Conservation (phyloP, 2,797 vertebrate genomes). For the Tangara arthus region DNA sequence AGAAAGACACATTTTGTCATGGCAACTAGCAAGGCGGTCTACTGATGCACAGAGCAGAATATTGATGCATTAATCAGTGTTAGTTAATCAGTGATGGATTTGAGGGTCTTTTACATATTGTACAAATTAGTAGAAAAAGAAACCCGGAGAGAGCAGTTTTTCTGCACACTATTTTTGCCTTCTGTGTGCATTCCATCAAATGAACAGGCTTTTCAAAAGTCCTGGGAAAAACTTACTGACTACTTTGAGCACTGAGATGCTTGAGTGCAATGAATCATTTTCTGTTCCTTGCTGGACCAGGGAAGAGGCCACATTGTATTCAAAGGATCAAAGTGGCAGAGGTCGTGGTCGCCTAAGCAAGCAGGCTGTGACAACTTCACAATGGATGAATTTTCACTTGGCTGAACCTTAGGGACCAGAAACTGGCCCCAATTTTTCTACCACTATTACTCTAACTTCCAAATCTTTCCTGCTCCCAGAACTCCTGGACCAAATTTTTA, state of each 20-base stretch:
- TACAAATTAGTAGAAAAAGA: neutral
- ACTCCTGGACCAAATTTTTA: neutral
- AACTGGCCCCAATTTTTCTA: neutral
- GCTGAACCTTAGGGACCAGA: neutral
- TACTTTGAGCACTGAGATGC: slow-evolving; percentile 34
- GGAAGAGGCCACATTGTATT: neutral
- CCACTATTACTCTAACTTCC: neutral
- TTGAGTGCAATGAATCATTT: slow-evolving; percentile 44
- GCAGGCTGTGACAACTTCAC: neutral
- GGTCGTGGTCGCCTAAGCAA: neutral
- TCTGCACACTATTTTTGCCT: neutral
- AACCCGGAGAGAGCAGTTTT: neutral
- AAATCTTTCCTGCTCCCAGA: neutral
- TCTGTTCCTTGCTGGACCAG: slow-evolving; percentile 20
- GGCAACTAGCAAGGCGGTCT: neutral
- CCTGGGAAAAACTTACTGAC: slow-evolving; percentile 45
- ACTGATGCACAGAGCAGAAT: neutral
- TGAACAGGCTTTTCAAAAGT: slow-evolving; percentile 39
- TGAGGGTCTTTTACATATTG: neutral
- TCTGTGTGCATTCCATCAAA: neutral
- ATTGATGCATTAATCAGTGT: neutral
- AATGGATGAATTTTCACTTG: neutral
- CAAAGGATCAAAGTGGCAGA: neutral
- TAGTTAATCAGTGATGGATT: neutral
- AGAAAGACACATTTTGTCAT: neutral